These are phyloP conservation scores for Microplitis demolitor DNA, from an alignment of 1,140 invertebrate species.

Conservation along the genomic window DNA sequence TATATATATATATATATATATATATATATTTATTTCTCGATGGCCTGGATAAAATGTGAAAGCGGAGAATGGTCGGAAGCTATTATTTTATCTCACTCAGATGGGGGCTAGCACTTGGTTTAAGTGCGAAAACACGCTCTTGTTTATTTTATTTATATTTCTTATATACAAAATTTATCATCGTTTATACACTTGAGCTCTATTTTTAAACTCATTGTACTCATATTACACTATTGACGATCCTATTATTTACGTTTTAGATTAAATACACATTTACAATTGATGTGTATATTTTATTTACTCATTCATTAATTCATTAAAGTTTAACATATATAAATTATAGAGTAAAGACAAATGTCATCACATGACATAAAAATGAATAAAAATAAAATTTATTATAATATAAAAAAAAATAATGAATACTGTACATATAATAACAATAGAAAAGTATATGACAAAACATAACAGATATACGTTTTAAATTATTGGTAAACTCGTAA, in stretches of 20 bases:
- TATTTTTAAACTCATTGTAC: no score
- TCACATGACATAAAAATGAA: no score
- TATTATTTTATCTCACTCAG: conserved; percentile 17
- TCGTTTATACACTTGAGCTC: neutral
- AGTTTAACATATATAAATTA: no score
- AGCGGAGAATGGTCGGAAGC: conserved; percentile 28
- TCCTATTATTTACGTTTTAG: no score
- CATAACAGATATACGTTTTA: neutral
- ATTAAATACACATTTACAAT: no score
- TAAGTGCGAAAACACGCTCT: conserved; percentile 13
- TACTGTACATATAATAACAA: neutral
- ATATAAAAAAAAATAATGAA: neutral
- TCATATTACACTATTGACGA: no score
- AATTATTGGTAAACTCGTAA: conserved; percentile 5
- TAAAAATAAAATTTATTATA: neutral
- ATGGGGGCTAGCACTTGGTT: neutral
- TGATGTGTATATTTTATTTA: no score
- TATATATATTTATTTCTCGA: conserved; percentile 5
- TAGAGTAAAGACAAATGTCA: no score
- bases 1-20: no score
- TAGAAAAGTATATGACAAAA: neutral
- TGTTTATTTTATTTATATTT: conserved; percentile 11
- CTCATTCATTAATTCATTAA: no score
- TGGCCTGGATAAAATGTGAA: conserved; percentile 28
- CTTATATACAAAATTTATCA: neutral